phyloP scores from a whole-genome alignment of 2,888 invertebrate species.

The Andrena hattorfiana region DNA sequence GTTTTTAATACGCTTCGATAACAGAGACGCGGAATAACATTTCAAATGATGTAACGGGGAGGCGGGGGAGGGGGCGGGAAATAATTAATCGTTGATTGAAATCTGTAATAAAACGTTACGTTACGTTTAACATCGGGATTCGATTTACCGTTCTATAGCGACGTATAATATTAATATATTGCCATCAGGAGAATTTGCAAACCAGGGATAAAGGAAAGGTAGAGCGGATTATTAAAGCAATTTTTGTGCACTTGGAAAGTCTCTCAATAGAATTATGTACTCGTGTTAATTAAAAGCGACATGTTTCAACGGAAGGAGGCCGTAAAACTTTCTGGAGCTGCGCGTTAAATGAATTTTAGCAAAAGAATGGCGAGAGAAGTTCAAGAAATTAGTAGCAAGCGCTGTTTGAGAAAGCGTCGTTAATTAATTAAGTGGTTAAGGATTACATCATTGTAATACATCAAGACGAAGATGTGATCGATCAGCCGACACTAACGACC shows the following conservation, averaged over 20 bases:
- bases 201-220: not conserved
- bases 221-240: not conserved
- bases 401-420: not conserved
- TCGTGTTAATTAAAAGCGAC: too few relatives aligned
- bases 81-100: conserved; percentile 22
- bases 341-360: not conserved
- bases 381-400: not conserved
- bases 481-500: conserved; percentile 39
- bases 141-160: not conserved
- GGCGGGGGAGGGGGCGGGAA: not conserved
- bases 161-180: not conserved
- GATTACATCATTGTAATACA: conserved; percentile 37
- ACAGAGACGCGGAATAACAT: not conserved
- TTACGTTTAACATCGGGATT: not conserved
- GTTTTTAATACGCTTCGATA: not conserved
- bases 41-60: not conserved
- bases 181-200: not conserved
- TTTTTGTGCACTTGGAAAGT: too few relatives aligned
- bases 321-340: too few relatives aligned
- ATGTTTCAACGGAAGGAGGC: too few relatives aligned
- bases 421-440: conserved; percentile 27
- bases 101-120: conserved; percentile 8
- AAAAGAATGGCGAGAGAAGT: not conserved
- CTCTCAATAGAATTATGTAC: too few relatives aligned
- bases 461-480: conserved; percentile 43